These are phyloP conservation scores for Scomber japonicus DNA, from an alignment of 2,113 vertebrate species.

Conservation along the genomic window DNA sequence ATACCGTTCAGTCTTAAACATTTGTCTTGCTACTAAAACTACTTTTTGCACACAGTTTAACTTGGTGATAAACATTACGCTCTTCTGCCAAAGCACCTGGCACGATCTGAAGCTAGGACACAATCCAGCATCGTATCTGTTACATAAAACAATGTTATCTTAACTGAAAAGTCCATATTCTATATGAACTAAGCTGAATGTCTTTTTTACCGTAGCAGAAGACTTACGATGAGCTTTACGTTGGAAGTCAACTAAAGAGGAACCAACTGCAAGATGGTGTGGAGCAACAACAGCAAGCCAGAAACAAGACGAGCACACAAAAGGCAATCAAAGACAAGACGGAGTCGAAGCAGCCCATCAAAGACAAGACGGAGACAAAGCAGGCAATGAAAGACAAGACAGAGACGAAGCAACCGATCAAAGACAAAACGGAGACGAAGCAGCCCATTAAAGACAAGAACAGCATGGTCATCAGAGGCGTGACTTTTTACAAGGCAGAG, in stretches of 20 bases:
- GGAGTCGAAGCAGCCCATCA: conserved; percentile 36
- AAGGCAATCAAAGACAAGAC: conserved; percentile 1
- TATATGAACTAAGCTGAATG: background rate
- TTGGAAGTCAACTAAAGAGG: conserved; percentile 69
- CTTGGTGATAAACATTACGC: no score
- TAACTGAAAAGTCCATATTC: background rate
- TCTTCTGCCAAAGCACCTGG: no score
- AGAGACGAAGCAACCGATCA: conserved; percentile 19
- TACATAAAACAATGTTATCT: background rate
- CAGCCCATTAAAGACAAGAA: conserved; percentile 68
- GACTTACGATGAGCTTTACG: conserved; percentile 75
- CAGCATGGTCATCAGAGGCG: conserved; percentile 86
- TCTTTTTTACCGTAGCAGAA: conserved; percentile 66
- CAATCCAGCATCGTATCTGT: background rate
- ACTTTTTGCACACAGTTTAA: no score
- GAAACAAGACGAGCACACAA: conserved; percentile 24
- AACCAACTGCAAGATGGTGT: conserved; percentile 57
- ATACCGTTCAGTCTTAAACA: no score
- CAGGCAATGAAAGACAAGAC: conserved; percentile 70
- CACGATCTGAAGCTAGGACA: background rate
- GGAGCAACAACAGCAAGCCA: conserved; percentile 39
- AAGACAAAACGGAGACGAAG: conserved; percentile 42
- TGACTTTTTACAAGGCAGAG: conserved; percentile 92
- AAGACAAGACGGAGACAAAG: conserved; percentile 33
- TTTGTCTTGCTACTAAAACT: no score